Base-by-base conservation (phyloP, 2,888 invertebrate genomes). In the Plebejus argus region DNA sequence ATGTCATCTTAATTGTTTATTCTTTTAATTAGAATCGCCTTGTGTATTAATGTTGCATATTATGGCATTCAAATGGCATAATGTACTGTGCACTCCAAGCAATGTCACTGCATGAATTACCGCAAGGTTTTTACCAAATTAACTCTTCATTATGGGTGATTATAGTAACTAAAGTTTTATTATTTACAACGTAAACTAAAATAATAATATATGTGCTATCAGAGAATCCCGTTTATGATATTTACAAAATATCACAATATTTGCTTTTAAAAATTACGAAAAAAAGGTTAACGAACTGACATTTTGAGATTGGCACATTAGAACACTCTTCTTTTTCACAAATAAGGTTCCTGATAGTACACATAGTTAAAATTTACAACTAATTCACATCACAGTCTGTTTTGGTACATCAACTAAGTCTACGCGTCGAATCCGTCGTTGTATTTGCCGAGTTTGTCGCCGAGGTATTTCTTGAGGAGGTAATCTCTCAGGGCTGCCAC, bases 401-500 rank as follows among this genome's bases (percentile, higher is more conserved):
- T 66, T 61, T 76, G 35, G 20, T 23, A 76, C 12, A 20, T 20
- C 18, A 39, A n/a, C 20, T 61, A 15, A 70, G 49, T 6, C 70
- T 77, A 90, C 71, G 90, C 87, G 76, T 88, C 84, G 79, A 91
- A 92, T 5, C 87, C 91, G 33, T 91, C 91, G 79, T 92, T 92
- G 83, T 92, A 92, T 35, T 91, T 85, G 35, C 91, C 92, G 0
- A 84, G 83, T 39, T 86, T 82, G 49, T 86, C 85, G 4, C 81
- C 81, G 2, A 83, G 70, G 28, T 85, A 87, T 78, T 86, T 86
- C 77, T 84, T 87, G 23, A 88, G 84, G 78, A 91, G 81, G 78
- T 85, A 81, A 81, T 93, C 95, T 53, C 95, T 92, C 0, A 94
- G 86, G 20, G 95, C 90, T 71, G 96, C 95, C 35, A 96, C 83